Conservation (phyloP, 2,888 invertebrate species). For the Conops quadrifasciatus region DNA sequence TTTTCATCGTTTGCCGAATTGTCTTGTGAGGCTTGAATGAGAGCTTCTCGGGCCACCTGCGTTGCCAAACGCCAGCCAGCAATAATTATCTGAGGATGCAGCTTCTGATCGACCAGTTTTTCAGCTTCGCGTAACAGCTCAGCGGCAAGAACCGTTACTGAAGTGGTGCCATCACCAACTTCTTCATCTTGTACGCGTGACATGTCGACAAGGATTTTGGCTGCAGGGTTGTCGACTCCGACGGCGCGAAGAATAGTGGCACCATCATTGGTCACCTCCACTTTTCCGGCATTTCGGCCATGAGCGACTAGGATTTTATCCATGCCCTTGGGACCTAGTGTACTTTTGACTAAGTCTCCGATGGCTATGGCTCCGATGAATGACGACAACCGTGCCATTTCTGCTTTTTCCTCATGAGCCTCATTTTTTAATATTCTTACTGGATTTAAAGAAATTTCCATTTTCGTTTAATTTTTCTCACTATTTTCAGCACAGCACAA, state of each 20-base stretch:
- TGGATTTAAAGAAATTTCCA: conserved; percentile 89
- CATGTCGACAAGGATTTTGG: conserved; percentile 99
- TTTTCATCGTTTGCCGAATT: conserved; percentile 80
- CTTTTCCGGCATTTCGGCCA: conserved; percentile 81
- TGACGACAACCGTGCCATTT: conserved; percentile 95
- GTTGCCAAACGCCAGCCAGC: conserved; percentile 93
- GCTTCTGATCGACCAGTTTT: conserved; percentile 88
- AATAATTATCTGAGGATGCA: conserved; percentile 98
- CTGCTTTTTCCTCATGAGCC: conserved; percentile 97
- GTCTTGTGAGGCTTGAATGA: conserved; percentile 81
- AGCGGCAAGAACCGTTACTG: conserved; percentile 91
- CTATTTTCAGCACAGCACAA: too few relatives aligned
- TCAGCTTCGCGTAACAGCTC: conserved; percentile 96
- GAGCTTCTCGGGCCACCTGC: conserved; percentile 82
- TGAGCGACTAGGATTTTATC: conserved; percentile 86
- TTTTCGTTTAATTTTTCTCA: too few relatives aligned
- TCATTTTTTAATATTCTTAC: conserved; percentile 93
- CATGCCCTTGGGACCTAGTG: conserved; percentile 99
- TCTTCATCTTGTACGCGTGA: conserved; percentile 98
- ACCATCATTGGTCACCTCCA: conserved; percentile 98
- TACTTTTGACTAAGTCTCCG: conserved; percentile 97
- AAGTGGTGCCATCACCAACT: conserved; percentile 99
- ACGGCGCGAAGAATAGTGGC: conserved; percentile 97
- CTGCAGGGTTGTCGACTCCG: conserved; percentile 98
- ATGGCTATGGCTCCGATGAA: conserved; percentile 99